A percentile compares a stretch with the other conserved stretches of the same genome.
phyloP scores from a whole-genome alignment of 1,140 invertebrate species.

The Paraescarpia echinospica region DNA sequence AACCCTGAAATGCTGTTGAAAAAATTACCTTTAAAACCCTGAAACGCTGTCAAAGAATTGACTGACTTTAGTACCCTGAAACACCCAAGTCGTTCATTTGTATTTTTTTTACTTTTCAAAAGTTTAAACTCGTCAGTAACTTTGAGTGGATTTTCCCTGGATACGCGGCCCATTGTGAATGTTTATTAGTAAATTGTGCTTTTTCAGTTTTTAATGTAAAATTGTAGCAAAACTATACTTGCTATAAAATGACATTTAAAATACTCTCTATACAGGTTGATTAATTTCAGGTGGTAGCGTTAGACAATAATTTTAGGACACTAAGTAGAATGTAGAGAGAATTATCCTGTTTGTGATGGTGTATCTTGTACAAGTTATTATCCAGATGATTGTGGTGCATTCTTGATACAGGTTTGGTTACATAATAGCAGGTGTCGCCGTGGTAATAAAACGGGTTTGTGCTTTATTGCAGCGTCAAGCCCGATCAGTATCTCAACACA shows the following conservation, averaged over 20 bases:
- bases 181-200: neutral
- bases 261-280: neutral
- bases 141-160: too few species aligned
- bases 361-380: neutral
- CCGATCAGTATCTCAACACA: slow-evolving; percentile 56
- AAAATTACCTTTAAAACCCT: neutral
- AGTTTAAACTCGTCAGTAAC: too few species aligned
- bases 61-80: neutral
- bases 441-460: neutral
- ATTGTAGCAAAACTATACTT: neutral
- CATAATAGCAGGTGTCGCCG: neutral
- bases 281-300: neutral
- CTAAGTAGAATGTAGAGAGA: neutral
- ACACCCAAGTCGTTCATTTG: neutral
- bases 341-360: too few species aligned
- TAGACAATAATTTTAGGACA: neutral
- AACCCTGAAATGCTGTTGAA: neutral
- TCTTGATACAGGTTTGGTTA: neutral
- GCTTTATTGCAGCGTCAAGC: slow-evolving; percentile 51
- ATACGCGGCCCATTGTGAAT: too few species aligned
- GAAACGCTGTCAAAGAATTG: too few species aligned
- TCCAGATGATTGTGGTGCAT: neutral
- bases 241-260: neutral
- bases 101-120: too few species aligned
- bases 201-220: neutral